Conservation (phyloP, 1,140 invertebrate genomes). For the Intoshia linei region DNA sequence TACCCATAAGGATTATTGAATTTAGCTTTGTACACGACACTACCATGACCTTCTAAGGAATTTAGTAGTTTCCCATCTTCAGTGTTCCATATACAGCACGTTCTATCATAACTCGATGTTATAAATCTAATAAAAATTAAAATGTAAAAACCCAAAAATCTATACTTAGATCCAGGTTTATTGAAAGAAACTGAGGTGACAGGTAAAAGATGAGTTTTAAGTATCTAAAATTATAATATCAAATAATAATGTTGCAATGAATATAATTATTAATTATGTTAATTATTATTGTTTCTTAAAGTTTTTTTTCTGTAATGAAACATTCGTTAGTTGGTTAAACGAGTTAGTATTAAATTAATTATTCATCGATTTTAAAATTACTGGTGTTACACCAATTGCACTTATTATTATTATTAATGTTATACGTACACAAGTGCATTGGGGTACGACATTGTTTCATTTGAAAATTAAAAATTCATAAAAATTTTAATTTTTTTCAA, state of each 20-base stretch:
- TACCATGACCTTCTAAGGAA: slow-evolving; percentile 37
- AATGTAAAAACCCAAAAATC: background rate
- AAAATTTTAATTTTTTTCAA: too few relatives aligned
- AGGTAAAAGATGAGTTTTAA: slow-evolving; percentile 38
- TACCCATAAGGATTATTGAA: slow-evolving; percentile 42
- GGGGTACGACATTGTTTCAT: too few relatives aligned
- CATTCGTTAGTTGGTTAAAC: background rate
- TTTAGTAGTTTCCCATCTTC: slow-evolving; percentile 34
- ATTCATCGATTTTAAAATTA: slow-evolving; percentile 3
- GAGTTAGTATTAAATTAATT: background rate
- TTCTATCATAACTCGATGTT: slow-evolving; percentile 45
- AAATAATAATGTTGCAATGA: background rate
- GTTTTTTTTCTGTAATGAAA: background rate
- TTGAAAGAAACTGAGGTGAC: slow-evolving; percentile 42
- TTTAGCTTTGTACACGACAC: slow-evolving; percentile 40
- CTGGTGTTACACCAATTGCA: background rate
- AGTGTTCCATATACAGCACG: slow-evolving; percentile 46
- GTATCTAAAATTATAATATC: slow-evolving; percentile 15
- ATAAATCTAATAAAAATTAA: slow-evolving; percentile 29
- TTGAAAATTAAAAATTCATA: too few relatives aligned
- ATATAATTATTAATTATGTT: background rate
- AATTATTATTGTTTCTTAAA: background rate
- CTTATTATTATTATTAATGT: too few relatives aligned
- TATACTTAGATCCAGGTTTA: slow-evolving; percentile 30
- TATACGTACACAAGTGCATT: too few relatives aligned